Base-by-base conservation (phyloP, 2,888 invertebrate species). In the Platycheirus albimanus region DNA sequence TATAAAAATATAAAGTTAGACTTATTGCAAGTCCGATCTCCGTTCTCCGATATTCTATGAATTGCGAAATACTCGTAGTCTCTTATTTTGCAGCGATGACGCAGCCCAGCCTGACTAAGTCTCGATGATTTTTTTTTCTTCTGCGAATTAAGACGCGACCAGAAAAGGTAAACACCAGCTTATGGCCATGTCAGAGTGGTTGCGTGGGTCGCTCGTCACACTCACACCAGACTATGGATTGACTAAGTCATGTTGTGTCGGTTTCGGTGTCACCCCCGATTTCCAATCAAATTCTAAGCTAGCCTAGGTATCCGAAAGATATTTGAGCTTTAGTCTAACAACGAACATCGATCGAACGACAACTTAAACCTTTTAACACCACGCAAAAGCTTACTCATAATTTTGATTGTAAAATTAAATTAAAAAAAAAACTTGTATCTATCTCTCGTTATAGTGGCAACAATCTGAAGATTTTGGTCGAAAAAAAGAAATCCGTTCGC, bases 381-480 rank as follows among this genome's bases (percentile, higher is more conserved):
- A 19, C 43, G 20, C 10, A 33, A 52, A 61, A n/a, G n/a, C n/a
- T n/a, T n/a, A 52, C 1, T 24, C n/a, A 38, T 69, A n/a, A n/a
- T n/a, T n/a, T n/a, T n/a, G n/a, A n/a, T 11, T 41, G 15, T 11
- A 17, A 36, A 19, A 17, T 30, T 38, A 15, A n/a, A 45, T 13
- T 20, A 30, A 33, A 30, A 28, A n/a, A 11, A 30, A 4, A 56
- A 38, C 11, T 28, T 54, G 13, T 72, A 24, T 56, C 63, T 72
- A 24, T 56, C 63, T 67, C 72, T 61, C 54, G 76, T 78, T 86
- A 76, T 92, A 96, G 95, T 96, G 96, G 96, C 95, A 95, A 91
- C 95, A 95, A 89, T 95, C 96, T 52, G 96, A 96, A 88, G 96
- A 97, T 91, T 96, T 95, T 90, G 95, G 95, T 67, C 94, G 94